phyloP scores from a whole-genome alignment of 2,888 invertebrate species.

The Pyrgus malvae region DNA sequence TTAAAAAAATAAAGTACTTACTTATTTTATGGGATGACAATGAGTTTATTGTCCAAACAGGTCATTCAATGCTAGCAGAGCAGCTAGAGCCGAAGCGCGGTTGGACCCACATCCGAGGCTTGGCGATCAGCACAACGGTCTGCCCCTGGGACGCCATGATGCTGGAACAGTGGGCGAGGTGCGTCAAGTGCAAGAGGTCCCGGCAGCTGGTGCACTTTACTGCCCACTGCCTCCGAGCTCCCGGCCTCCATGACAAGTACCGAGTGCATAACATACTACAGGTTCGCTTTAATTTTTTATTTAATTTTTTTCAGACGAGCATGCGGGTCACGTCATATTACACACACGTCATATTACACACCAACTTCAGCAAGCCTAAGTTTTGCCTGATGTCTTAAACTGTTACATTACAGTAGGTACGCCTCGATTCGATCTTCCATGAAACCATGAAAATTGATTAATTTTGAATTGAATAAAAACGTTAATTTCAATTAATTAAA shows the following conservation, averaged over 20 bases:
- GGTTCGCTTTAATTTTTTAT: too few species aligned
- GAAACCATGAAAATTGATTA: too few species aligned
- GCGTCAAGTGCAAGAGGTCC: conserved; percentile 54
- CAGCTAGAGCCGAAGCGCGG: conserved; percentile 57
- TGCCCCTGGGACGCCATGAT: conserved; percentile 68
- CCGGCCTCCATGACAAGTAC: conserved; percentile 66
- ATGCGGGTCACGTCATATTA: too few species aligned
- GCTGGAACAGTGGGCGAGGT: conserved; percentile 65
- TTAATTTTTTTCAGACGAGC: too few species aligned
- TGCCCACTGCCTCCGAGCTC: conserved; percentile 67
- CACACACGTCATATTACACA: too few species aligned
- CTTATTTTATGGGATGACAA: background rate
- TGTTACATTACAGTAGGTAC: too few species aligned
- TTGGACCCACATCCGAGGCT: conserved; percentile 56
- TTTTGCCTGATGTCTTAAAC: too few species aligned
- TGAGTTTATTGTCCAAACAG: conserved; percentile 38
- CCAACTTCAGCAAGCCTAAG: too few species aligned
- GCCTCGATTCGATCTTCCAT: too few species aligned
- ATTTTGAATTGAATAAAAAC: too few species aligned
- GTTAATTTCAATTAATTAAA: too few species aligned
- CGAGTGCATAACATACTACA: conserved; percentile 64
- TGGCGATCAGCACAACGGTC: conserved; percentile 56
- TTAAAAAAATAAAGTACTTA: background rate
- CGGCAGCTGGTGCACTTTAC: conserved; percentile 60
- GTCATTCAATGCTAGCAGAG: conserved; percentile 73